phyloP scores from a whole-genome alignment of 2,797 vertebrate species.

The Lepidocolaptes lacrymiger region DNA sequence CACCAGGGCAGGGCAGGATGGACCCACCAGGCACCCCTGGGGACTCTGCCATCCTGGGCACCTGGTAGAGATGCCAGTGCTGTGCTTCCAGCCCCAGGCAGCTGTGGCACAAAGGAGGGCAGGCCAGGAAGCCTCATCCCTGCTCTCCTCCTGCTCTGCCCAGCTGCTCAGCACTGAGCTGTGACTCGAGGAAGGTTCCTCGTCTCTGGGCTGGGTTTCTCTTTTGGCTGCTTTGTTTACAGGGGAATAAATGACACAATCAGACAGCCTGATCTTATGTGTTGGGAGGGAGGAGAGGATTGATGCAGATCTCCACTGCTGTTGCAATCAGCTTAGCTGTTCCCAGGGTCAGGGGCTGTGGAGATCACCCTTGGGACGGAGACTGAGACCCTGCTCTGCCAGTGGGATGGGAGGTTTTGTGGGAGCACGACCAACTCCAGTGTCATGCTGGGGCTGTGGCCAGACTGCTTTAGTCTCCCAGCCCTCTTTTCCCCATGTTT shows the following conservation, averaged over 20 bases:
- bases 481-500: neutral
- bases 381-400: neutral
- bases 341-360: constrained; percentile 9
- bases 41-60: neutral
- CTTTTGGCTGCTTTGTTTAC: constrained; percentile 9
- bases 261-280: neutral
- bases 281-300: neutral
- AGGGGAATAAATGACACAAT: constrained; percentile 31
- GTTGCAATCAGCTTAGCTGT: neutral
- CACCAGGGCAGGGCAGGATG: neutral
- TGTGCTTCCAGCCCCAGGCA: neutral
- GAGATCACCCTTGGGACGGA: neutral
- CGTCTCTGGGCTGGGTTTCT: constrained; percentile 4
- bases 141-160: neutral
- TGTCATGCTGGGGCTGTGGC: accelerated
- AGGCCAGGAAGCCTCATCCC: neutral
- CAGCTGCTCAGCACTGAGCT: neutral
- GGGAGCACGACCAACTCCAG: accelerated
- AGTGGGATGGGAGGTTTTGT: neutral
- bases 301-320: neutral
- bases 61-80: neutral
- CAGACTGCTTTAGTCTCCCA: neutral
- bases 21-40: neutral
- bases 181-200: neutral
- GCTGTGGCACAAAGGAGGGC: neutral